Base-by-base conservation (phyloP, 2,888 invertebrate genomes). In the Stegophylla sp. region DNA sequence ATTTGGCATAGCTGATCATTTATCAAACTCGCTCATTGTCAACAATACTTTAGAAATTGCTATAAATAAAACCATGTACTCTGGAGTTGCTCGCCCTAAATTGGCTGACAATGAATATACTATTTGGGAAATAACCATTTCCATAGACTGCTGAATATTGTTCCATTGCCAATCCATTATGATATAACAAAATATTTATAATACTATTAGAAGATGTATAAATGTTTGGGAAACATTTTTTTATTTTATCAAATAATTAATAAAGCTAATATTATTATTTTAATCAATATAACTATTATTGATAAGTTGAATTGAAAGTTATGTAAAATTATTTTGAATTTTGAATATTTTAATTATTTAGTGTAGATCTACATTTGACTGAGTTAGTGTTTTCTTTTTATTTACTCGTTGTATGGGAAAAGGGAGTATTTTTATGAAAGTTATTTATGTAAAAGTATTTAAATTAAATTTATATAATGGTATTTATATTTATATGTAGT, bases 161-260 rank as follows among this genome's bases (percentile, higher is more conserved):
- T 69, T 71, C 69, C 79, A 61, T 79, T 79, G 45, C n/a, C 20
- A 51, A 48, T 69, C 20, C 17, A 69, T 61, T 79, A 71, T 79
- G 79, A 79, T 79, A 59, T 23, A 56, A 56, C n/a, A 56, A 56
- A n/a, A n/a, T n/a, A 51, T 53, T 43, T n/a, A 76, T 26, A 56
- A 15, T 20, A 43, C 12, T 5, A 76, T 59, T 34, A 59, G 10
- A 10, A 5, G 7, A 34, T 4, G 34, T 77, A 28, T 61, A 48
- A 15, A 43, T 45, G 5, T 13, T 43, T 34, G 34, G n/a, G 23
- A 2, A 34, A 66, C 17, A 23, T 43, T 63, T 64, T 51, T 53
- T 45, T n/a, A n/a, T 51, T 48, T 28, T 59, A 12, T 13, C 34
- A 74, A 43, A 26, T 9, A 48, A 10, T 75, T 63, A 26, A 34